Evolutionary conservation across 2,888 invertebrate genomes (phyloP).

Genomic region (Rhagonycha fulva): DNA sequence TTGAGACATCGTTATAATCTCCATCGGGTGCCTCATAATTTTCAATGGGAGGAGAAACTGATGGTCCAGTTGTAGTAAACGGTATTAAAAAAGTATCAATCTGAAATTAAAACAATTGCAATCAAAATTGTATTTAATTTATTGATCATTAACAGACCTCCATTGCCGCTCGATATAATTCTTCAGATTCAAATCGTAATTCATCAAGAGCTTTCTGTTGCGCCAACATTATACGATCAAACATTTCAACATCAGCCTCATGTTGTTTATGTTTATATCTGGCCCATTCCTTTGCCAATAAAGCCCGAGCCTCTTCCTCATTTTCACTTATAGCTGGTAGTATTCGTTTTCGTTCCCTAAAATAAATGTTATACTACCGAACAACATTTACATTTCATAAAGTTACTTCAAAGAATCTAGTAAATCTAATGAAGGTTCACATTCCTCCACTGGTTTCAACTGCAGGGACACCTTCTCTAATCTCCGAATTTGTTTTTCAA

Average conservation of each 20-base stretch:
- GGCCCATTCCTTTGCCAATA: slow-evolving; percentile 77
- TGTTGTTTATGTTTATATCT: slow-evolving; percentile 69
- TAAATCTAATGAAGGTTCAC: slow-evolving; percentile 73
- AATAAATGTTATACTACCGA: slow-evolving; percentile 30
- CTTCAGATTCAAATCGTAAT: slow-evolving; percentile 79
- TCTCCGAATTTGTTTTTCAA: slow-evolving; percentile 85
- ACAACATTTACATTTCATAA: not conserved
- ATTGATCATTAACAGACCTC: slow-evolving; percentile 59
- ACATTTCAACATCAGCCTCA: slow-evolving; percentile 66
- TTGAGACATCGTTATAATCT: slow-evolving; percentile 82
- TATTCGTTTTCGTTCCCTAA: slow-evolving; percentile 60
- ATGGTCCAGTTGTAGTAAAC: slow-evolving; percentile 72
- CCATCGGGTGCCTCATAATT: slow-evolving; percentile 87
- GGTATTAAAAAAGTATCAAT: slow-evolving; percentile 74
- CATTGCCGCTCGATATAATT: slow-evolving; percentile 85
- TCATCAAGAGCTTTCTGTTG: slow-evolving; percentile 82
- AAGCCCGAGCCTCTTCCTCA: slow-evolving; percentile 65
- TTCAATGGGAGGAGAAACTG: slow-evolving; percentile 81
- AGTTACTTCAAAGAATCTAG: slow-evolving; percentile 67
- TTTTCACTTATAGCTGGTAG: slow-evolving; percentile 58
- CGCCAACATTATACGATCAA: slow-evolving; percentile 69
- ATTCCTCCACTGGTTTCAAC: slow-evolving; percentile 88
- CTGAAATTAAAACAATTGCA: slow-evolving; percentile 57
- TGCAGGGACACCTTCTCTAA: slow-evolving; percentile 81
- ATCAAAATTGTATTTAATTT: not conserved